Evolutionary conservation across 2,797 vertebrate genomes (phyloP).

Genomic region (Poliocrania exsul): DNA sequence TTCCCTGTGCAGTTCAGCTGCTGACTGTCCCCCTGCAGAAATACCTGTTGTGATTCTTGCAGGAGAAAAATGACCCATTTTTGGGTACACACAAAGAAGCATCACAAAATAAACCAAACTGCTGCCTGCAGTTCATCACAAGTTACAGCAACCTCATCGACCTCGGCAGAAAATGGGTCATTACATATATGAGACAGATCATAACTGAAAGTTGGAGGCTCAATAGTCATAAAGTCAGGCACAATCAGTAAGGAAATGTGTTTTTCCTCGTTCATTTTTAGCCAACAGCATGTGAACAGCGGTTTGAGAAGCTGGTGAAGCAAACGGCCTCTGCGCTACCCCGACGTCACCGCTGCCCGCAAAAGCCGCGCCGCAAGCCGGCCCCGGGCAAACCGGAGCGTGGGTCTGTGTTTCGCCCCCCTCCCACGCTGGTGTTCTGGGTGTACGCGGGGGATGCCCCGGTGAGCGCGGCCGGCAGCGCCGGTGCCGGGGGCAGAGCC

Average conservation of each 20-base stretch:
- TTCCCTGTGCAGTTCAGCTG: neutral
- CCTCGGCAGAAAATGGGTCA: slow-evolving; percentile 59
- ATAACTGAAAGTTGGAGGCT: slow-evolving; percentile 49
- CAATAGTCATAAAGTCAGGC: slow-evolving; percentile 36
- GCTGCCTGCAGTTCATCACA: slow-evolving; percentile 53
- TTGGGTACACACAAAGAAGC: slow-evolving; percentile 64
- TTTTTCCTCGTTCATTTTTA: slow-evolving; percentile 16
- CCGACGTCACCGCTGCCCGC: too few relatives aligned
- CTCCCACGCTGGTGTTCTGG: too few relatives aligned
- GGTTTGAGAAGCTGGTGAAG: slow-evolving; percentile 26
- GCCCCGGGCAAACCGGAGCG: too few relatives aligned
- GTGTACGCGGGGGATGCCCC: too few relatives aligned
- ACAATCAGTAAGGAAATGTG: slow-evolving; percentile 22
- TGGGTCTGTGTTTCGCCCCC: too few relatives aligned
- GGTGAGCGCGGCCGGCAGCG: too few relatives aligned
- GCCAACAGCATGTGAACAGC: slow-evolving; percentile 21
- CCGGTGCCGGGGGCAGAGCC: too few relatives aligned
- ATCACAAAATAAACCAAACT: slow-evolving; percentile 62
- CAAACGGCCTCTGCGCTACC: neutral
- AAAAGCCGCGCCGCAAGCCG: too few relatives aligned
- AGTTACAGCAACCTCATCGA: slow-evolving; percentile 59
- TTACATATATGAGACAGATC: slow-evolving; percentile 55
- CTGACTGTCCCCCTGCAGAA: slow-evolving; percentile 48
- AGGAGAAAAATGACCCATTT: slow-evolving; percentile 72
- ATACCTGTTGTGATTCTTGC: slow-evolving; percentile 66